Conservation (phyloP, 2,888 invertebrate genomes). For the Ceratothoa steindachneri region DNA sequence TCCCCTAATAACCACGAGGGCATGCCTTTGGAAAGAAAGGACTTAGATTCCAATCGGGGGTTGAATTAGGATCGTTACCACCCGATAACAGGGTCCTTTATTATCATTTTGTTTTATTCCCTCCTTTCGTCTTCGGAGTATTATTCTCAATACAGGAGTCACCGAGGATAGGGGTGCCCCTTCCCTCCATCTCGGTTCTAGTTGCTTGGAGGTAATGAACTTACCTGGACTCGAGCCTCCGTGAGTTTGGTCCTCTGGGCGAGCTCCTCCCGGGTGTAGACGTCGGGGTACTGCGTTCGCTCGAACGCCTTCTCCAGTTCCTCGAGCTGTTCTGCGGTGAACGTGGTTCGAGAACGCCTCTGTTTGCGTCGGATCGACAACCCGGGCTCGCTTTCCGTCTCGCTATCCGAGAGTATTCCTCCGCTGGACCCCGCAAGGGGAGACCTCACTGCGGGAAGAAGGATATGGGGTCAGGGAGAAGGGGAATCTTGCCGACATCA, state of each 20-base stretch:
- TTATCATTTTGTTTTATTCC: too few species aligned
- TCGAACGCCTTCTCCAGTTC: conserved; percentile 83
- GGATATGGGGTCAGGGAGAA: neutral
- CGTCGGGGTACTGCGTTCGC: conserved; percentile 88
- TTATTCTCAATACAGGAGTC: too few species aligned
- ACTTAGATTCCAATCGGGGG: too few species aligned
- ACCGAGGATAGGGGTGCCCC: too few species aligned
- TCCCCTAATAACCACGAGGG: too few species aligned
- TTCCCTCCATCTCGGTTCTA: too few species aligned
- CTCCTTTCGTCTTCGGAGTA: too few species aligned
- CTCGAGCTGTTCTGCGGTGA: conserved; percentile 86
- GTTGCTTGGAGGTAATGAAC: conserved; percentile 3
- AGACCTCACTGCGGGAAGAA: conserved; percentile 1
- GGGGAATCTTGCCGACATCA: conserved; percentile 2
- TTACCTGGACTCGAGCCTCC: conserved; percentile 86
- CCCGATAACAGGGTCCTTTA: too few species aligned
- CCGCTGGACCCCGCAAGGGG: conserved; percentile 14
- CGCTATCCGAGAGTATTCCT: conserved; percentile 61
- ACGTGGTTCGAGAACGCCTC: conserved; percentile 84
- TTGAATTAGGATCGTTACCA: too few species aligned
- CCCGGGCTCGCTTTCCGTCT: conserved; percentile 85
- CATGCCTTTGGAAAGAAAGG: too few species aligned
- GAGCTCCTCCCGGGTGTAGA: conserved; percentile 86
- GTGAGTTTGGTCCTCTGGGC: conserved; percentile 73
- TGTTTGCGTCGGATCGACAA: conserved; percentile 85